Percentiles rank a stretch among this genome's conserved stretches.
phyloP scores from a whole-genome alignment of 2,888 invertebrate species.

The Temnothorax rugatulus region DNA sequence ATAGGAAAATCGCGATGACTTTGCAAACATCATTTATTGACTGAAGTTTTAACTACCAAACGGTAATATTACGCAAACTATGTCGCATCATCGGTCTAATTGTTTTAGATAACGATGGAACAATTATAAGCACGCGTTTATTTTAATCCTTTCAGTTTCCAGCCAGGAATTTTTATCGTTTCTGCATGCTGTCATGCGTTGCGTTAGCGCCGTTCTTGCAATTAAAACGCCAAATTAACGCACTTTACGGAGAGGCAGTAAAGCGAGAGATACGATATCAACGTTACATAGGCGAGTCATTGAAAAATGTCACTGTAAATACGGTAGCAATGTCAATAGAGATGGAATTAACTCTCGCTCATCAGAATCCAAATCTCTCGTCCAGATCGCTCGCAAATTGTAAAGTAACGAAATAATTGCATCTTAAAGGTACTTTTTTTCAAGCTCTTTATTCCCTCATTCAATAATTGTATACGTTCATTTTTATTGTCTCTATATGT shows the following conservation, averaged over 20 bases:
- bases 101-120: not conserved
- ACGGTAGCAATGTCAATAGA: not conserved
- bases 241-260: not conserved
- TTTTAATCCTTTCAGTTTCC: not conserved
- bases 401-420: not conserved
- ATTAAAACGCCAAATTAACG: not conserved
- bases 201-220: not conserved
- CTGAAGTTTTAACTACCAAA: not conserved
- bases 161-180: not conserved
- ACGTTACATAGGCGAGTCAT: not conserved
- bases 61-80: not conserved
- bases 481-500: not conserved
- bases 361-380: not conserved
- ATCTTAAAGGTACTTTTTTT: not conserved
- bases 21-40: not conserved
- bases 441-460: not conserved
- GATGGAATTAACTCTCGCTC: not conserved
- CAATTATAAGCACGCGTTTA: not conserved
- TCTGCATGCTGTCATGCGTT: not conserved
- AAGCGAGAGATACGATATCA: not conserved
- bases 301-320: slow-evolving; percentile 21
- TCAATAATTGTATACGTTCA: not conserved
- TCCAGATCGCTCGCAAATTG: not conserved
- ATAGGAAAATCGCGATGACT: not conserved
- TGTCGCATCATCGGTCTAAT: not conserved